Percentiles rank a stretch among this genome's conserved stretches.
These are phyloP conservation scores for Sandelia bainsii DNA, from an alignment of 2,797 vertebrate species.

Conservation along the genomic window DNA sequence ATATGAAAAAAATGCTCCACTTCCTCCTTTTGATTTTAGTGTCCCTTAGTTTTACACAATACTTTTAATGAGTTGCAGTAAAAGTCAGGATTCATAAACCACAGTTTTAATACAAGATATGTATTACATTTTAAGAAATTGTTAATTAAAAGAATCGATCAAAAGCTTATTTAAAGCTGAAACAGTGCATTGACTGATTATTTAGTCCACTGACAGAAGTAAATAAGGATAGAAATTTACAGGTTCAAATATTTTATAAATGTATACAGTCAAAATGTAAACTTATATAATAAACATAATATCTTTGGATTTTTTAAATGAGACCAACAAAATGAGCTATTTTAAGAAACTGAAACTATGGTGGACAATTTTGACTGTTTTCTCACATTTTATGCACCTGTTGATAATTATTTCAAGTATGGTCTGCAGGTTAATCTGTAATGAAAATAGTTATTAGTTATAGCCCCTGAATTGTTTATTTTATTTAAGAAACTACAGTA, in stretches of 20 bases:
- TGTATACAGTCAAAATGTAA: not conserved
- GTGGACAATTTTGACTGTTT: no score
- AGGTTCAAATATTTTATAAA: not conserved
- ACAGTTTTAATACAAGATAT: not conserved
- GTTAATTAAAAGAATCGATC: not conserved
- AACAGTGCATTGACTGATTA: not conserved
- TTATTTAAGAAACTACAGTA: not conserved
- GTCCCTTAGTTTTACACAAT: not conserved
- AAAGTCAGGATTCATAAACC: not conserved
- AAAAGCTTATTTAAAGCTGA: not conserved
- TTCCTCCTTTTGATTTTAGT: slow-evolving; percentile 24
- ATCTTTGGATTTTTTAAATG: not conserved
- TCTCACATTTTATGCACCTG: no score
- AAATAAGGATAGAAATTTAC: not conserved
- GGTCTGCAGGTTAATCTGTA: not conserved
- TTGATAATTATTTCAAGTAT: not conserved
- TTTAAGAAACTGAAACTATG: no score
- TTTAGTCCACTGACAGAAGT: not conserved
- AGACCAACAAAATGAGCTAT: not conserved
- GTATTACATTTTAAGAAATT: not conserved
- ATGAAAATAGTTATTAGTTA: not conserved
- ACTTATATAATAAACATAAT: not conserved
- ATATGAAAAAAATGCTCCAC: slow-evolving; percentile 13
- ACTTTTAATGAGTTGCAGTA: not conserved
- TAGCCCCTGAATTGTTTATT: not conserved